Base-by-base conservation (phyloP, 2,888 invertebrate genomes). In the Dendrolimus houi region DNA sequence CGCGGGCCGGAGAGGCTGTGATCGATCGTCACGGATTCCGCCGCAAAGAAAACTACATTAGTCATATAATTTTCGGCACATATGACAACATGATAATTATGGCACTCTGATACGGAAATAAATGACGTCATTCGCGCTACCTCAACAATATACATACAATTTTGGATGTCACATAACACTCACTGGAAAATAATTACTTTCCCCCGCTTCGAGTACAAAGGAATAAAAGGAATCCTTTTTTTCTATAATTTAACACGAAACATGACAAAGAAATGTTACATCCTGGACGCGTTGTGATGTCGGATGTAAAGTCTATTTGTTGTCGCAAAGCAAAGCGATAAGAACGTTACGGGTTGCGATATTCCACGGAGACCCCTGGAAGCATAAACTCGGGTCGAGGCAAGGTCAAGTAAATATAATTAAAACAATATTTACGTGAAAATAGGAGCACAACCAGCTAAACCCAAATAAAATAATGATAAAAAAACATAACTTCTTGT, bases 281-380 rank as follows among this genome's bases (percentile, higher is more conserved):
- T 72, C 58, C 61, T 66, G 68, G 72, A 66, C 65, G 74, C 64
- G 68, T 71, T 67, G 67, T 64, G 66, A 69, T 73, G 75, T 73
- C 63, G 67, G 65, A 69, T 68, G 72, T 69, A 66, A 69, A 70
- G 72, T 62, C 64, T 61, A 68, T 75, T 75, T 71, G 71, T 66
- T 70, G 66, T 66, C 29, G 29, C 29, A 29, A 57, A 59, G 60
- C 63, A 65, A 57, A 47, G 61, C 60, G 68, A 66, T 68, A 67
- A 68, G 65, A 59, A 58, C 60, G 59, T 62, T 62, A 58, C 55
- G 58, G 60, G 65, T 56, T 55, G 62, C 60, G 62, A 60, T 56
- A 58, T 56, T 58, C 57, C 62, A 57, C 55, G 55, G 62, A 58
- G 62, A 54, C 58, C 55, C 40, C 41, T 29, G 41, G n/a, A 8